Evolutionary conservation across 2,888 invertebrate species (phyloP).

Genomic region (Hofmannophila pseudospretella): DNA sequence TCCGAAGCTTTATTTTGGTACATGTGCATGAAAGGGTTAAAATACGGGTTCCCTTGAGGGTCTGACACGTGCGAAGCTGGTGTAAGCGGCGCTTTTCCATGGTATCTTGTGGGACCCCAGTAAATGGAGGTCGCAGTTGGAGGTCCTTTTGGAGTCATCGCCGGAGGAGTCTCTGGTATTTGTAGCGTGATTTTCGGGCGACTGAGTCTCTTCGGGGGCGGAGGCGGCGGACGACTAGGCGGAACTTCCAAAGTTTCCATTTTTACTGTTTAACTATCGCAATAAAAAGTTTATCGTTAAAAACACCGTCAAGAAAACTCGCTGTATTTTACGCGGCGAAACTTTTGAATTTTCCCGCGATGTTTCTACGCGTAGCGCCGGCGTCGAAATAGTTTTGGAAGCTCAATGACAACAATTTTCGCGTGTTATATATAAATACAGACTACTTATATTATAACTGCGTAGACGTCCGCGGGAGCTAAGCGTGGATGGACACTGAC

Average conservation of each 20-base stretch:
- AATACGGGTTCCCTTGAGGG: constrained; percentile 51
- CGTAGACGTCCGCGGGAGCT: constrained; percentile 49
- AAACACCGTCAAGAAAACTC: no score
- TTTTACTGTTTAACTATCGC: neutral
- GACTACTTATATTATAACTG: no score
- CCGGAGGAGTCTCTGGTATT: constrained; percentile 48
- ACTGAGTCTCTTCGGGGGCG: constrained; percentile 46
- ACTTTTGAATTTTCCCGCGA: constrained; percentile 9
- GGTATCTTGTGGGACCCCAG: constrained; percentile 38
- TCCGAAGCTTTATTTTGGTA: constrained; percentile 84
- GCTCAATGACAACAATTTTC: constrained; percentile 37
- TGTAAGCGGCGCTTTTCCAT: constrained; percentile 45
- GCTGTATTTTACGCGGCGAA: neutral
- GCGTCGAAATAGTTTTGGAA: constrained; percentile 28
- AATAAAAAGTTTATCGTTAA: neutral
- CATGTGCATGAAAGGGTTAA: constrained; percentile 63
- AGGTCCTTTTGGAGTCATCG: constrained; percentile 37
- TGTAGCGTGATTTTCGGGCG: constrained; percentile 72
- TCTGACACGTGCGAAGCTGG: constrained; percentile 55
- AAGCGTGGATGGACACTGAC: constrained; percentile 59
- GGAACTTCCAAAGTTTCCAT: constrained; percentile 51
- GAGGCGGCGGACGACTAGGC: constrained; percentile 56
- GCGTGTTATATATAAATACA: constrained; percentile 22
- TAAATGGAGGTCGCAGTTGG: constrained; percentile 39
- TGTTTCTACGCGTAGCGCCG: constrained; percentile 41